Evolutionary conservation across 1,140 invertebrate genomes (phyloP).

Genomic region (Diprion similis): DNA sequence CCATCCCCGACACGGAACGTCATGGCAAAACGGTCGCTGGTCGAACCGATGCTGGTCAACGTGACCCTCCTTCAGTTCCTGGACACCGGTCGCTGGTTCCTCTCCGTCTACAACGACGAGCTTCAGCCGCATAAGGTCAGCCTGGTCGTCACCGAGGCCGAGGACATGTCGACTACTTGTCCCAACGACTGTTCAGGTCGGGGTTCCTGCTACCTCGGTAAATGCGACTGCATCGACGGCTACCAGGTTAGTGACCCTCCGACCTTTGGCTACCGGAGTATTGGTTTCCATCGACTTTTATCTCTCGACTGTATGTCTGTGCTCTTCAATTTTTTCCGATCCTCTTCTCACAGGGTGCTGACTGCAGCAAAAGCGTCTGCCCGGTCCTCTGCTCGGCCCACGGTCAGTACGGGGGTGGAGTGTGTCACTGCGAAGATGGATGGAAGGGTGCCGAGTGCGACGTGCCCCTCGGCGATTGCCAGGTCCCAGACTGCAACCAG

Average conservation of each 20-base stretch:
- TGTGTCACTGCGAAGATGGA: conserved; percentile 95
- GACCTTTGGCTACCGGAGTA: conserved; percentile 10
- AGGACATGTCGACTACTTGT: conserved; percentile 87
- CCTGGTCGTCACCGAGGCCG: conserved; percentile 81
- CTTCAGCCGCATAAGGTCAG: conserved; percentile 82
- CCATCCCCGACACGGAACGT: conserved; percentile 33
- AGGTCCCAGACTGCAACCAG: conserved; percentile 90
- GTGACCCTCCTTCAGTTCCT: conserved; percentile 87
- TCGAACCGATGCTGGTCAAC: conserved; percentile 78
- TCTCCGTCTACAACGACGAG: conserved; percentile 95
- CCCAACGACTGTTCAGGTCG: conserved; percentile 94
- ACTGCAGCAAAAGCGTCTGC: conserved; percentile 81
- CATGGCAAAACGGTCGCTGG: conserved; percentile 59
- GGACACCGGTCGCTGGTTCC: conserved; percentile 93
- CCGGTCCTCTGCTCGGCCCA: conserved; percentile 96
- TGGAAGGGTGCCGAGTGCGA: conserved; percentile 98
- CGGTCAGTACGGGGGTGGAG: conserved; percentile 92
- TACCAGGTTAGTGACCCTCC: conserved; percentile 85
- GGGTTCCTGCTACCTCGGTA: conserved; percentile 93
- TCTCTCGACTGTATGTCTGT: conserved; percentile 9
- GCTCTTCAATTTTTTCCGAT: not conserved
- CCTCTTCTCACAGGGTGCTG: conserved; percentile 48
- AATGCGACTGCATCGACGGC: conserved; percentile 95
- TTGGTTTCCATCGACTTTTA: conserved; percentile 20
- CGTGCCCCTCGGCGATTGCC: conserved; percentile 88